phyloP scores from a whole-genome alignment of 2,888 invertebrate genomes.

The Lithophane ornitopus region DNA sequence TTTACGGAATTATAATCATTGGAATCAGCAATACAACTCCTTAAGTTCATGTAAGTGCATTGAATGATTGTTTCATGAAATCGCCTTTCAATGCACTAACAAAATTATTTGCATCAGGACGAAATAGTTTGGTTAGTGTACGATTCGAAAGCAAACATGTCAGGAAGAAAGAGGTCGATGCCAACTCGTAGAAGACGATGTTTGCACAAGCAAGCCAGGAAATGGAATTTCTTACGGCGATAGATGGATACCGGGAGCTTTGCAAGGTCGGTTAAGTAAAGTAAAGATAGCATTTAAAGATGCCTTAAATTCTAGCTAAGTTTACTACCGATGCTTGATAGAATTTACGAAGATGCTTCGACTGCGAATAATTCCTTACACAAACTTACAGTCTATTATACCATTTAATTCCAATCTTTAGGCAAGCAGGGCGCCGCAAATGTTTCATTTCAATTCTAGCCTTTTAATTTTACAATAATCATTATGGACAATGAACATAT shows the following conservation, averaged over 20 bases:
- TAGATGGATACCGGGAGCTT: slow-evolving; percentile 45
- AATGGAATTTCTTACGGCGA: slow-evolving; percentile 73
- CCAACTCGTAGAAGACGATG: slow-evolving; percentile 53
- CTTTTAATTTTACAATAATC: neutral
- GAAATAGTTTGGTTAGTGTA: slow-evolving; percentile 48
- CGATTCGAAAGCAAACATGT: slow-evolving; percentile 49
- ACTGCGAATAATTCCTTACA: neutral
- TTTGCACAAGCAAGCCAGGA: slow-evolving; percentile 71
- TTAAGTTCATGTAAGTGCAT: too few species aligned
- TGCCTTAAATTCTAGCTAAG: neutral
- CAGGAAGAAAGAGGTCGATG: slow-evolving; percentile 36
- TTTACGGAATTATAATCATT: too few species aligned
- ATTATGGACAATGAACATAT: too few species aligned
- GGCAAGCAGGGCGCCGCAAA: neutral
- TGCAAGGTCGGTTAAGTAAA: slow-evolving; percentile 28
- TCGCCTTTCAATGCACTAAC: too few species aligned
- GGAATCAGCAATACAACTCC: too few species aligned
- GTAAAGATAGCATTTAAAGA: slow-evolving; percentile 34
- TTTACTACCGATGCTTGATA: neutral
- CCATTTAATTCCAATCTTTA: neutral
- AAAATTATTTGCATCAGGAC: slow-evolving; percentile 34
- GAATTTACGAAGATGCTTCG: neutral
- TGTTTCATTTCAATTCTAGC: neutral
- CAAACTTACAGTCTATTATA: neutral
- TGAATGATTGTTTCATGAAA: too few species aligned